phyloP scores from a whole-genome alignment of 1,140 invertebrate genomes.

The Lerema accius region DNA sequence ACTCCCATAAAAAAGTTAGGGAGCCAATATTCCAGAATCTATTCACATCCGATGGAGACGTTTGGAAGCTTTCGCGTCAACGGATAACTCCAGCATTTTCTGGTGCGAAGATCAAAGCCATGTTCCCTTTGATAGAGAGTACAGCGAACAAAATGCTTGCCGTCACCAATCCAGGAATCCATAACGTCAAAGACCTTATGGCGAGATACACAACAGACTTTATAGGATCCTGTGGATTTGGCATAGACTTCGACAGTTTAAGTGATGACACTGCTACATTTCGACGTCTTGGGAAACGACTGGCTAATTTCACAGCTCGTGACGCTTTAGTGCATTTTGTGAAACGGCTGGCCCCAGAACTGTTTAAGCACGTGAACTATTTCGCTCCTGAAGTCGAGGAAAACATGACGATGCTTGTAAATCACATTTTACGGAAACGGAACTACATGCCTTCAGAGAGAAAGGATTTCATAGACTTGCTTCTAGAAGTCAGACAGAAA shows the following conservation, averaged over 20 bases:
- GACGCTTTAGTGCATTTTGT: slow-evolving; percentile 23
- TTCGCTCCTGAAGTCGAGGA: slow-evolving; percentile 29
- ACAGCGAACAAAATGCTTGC: slow-evolving; percentile 48
- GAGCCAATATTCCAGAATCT: slow-evolving; percentile 51
- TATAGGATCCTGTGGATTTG: slow-evolving; percentile 63
- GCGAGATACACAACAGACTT: slow-evolving; percentile 65
- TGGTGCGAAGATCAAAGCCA: slow-evolving; percentile 79
- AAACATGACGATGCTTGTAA: slow-evolving; percentile 23
- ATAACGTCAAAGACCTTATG: slow-evolving; percentile 55
- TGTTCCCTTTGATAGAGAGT: slow-evolving; percentile 68
- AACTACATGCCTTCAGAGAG: slow-evolving; percentile 50
- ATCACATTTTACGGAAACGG: slow-evolving; percentile 27
- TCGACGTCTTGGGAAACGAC: slow-evolving; percentile 43
- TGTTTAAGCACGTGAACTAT: slow-evolving; percentile 28
- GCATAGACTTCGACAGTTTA: slow-evolving; percentile 46
- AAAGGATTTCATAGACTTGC: slow-evolving; percentile 81
- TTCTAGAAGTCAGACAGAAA: slow-evolving; percentile 77
- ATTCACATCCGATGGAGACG: slow-evolving; percentile 47
- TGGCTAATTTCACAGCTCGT: slow-evolving; percentile 38
- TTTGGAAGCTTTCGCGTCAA: slow-evolving; percentile 81
- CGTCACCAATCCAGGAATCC: slow-evolving; percentile 7
- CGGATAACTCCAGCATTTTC: slow-evolving; percentile 83
- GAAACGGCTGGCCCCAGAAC: slow-evolving; percentile 31
- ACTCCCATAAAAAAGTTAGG: slow-evolving; percentile 24
- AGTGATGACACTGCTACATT: slow-evolving; percentile 43